phyloP scores from a whole-genome alignment of 2,113 vertebrate species.

The Cyanoderma ruficeps region DNA sequence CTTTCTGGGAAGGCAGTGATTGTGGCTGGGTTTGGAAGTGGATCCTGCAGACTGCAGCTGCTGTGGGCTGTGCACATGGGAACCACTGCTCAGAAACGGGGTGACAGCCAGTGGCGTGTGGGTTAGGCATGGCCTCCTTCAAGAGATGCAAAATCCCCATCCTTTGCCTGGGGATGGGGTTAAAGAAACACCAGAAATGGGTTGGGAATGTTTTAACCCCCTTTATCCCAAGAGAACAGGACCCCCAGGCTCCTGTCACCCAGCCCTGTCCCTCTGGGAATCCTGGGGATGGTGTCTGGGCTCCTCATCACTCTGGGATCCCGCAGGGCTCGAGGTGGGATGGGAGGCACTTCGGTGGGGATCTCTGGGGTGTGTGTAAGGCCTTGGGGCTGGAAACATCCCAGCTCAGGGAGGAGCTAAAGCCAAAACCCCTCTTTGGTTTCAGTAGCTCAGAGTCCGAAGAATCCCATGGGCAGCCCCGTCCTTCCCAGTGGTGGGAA shows the following conservation, averaged over 20 bases:
- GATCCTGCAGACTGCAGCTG: neutral
- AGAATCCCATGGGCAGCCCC: neutral
- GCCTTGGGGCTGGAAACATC: neutral
- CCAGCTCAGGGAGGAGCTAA: neutral
- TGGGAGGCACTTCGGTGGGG: neutral
- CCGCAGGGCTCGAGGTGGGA: fast-evolving
- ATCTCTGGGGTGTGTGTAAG: neutral
- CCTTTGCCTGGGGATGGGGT: fast-evolving
- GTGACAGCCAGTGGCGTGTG: neutral
- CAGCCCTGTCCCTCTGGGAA: fast-evolving
- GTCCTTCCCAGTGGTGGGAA: fast-evolving
- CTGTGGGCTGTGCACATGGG: neutral
- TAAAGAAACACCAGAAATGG: neutral
- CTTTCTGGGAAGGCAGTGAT: neutral
- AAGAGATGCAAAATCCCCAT: neutral
- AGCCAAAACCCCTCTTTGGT: neutral
- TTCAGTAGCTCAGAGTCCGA: neutral
- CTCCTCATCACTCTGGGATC: neutral
- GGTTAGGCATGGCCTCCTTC: neutral
- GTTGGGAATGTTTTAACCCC: neutral
- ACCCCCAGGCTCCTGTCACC: neutral
- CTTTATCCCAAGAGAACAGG: neutral
- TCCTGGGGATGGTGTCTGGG: neutral
- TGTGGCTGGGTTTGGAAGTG: neutral
- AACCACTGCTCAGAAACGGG: neutral